Evolutionary conservation across 2,888 invertebrate species (phyloP).

Genomic region (Hydropsyche betteni): DNA sequence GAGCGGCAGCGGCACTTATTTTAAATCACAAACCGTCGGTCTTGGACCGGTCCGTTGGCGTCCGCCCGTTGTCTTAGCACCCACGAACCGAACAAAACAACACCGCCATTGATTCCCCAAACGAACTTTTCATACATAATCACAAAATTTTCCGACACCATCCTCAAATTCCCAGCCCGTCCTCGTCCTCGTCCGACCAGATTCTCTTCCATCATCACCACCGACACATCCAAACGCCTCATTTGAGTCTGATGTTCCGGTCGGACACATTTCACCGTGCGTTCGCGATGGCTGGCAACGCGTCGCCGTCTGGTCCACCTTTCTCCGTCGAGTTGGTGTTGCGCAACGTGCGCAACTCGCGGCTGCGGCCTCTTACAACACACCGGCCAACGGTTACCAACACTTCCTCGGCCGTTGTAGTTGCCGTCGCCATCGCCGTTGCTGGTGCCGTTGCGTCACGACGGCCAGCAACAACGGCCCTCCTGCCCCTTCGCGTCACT

Average conservation of each 20-base stretch:
- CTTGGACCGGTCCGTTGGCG: no score
- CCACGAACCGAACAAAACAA: no score
- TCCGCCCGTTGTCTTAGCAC: no score
- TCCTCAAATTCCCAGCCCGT: no score
- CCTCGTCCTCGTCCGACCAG: no score
- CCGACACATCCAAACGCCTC: background rate
- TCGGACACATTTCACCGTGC: conserved; percentile 21
- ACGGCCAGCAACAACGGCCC: background rate
- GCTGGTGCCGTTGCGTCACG: conserved; percentile 8
- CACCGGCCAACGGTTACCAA: conserved; percentile 18
- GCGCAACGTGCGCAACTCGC: conserved; percentile 24
- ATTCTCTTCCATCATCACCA: no score
- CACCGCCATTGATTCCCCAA: no score
- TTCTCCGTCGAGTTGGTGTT: conserved; percentile 29
- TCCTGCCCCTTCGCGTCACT: no score
- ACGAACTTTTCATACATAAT: no score
- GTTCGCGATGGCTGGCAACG: conserved; percentile 13
- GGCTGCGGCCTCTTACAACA: conserved; percentile 40
- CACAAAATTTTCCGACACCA: no score
- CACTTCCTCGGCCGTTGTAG: conserved; percentile 32
- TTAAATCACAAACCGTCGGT: no score
- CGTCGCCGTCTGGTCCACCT: conserved; percentile 30
- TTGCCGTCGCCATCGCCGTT: background rate
- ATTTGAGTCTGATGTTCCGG: conserved; percentile 18
- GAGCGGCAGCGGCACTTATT: no score